Percentiles rank a stretch among this genome's conserved stretches.
These are phyloP conservation scores for Amiota communis DNA, from an alignment of 2,888 invertebrate genomes.

Conservation along the genomic window DNA sequence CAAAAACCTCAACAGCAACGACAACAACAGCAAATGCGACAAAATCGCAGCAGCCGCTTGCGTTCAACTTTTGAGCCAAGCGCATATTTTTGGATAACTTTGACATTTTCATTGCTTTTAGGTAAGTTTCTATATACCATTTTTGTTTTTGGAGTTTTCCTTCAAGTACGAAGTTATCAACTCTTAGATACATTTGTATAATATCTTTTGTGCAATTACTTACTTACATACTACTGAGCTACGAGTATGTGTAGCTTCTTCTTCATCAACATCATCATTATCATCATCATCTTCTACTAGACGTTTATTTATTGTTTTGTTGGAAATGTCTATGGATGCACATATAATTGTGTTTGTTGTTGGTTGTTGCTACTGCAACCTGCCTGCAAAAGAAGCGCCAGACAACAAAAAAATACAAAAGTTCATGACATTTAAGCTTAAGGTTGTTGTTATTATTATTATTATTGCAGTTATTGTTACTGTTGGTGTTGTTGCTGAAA, in stretches of 20 bases:
- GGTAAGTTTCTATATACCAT: slow-evolving; percentile 50
- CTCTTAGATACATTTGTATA: slow-evolving; percentile 25
- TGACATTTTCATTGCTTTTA: slow-evolving; percentile 62
- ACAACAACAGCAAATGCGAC: slow-evolving; percentile 37
- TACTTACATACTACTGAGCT: background rate
- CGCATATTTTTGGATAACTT: slow-evolving; percentile 60
- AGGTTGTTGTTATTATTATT: slow-evolving; percentile 11
- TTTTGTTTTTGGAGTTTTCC: no score
- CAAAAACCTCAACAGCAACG: slow-evolving; percentile 10
- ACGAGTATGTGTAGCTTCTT: slow-evolving; percentile 14
- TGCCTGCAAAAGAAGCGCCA: slow-evolving; percentile 5
- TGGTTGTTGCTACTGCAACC: slow-evolving; percentile 7
- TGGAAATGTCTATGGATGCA: slow-evolving; percentile 6
- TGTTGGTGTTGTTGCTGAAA: no score
- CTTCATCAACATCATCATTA: background rate
- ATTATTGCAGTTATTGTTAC: no score
- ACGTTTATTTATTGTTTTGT: background rate
- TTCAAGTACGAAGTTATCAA: slow-evolving; percentile 35
- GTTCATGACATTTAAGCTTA: slow-evolving; percentile 48
- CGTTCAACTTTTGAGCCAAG: slow-evolving; percentile 4
- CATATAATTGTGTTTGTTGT: slow-evolving; percentile 16
- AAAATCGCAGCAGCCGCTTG: no score
- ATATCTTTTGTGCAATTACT: background rate
- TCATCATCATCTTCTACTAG: background rate
- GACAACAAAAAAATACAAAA: slow-evolving; percentile 34